Base-by-base conservation (phyloP, 2,797 vertebrate genomes). In the Etheostoma perlongum region DNA sequence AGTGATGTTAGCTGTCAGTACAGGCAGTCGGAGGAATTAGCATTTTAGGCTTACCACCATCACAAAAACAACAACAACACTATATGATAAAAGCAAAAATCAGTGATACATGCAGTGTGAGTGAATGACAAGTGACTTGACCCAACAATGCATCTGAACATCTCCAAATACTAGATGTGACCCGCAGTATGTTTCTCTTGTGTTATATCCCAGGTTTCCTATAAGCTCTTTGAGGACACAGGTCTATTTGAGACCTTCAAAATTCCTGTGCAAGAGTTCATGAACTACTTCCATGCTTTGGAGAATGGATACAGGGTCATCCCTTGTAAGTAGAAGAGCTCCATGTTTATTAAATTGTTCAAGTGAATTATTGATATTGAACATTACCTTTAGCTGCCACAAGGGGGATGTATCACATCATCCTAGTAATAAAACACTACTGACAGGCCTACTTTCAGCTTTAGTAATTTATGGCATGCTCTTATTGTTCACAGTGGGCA, bases 271-370 rank as follows among this genome's bases (percentile, higher is more conserved):
- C 95, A 91, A 77, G 97, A 99, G 89, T 99, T 99, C 89, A 97
- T 99, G 97, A 99, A 99, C 93, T 99, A 99, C 86, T 99, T 99
- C 89, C 96, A 98, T 53, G 97, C 98, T 64, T 92, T 99, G 95
- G 98, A 99, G 93, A 97, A 96, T 16, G 98, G 98, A 79, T 99
- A 99, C 94, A 94, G 98, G 91, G 97, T 99, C 84, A 99, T 99
- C 82, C 98, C 98, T 77, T 99, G 98, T 99, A 93, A 98, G 98
- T 97, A 77, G 10, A 66, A 46, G 0, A n/a, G 62, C 33, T 57
- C 55, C 7, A 9, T 47, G 12, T 61, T 53, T 18, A 13, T 67
- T 1, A 16, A 12, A 30, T 33, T 33, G 9, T 55, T 36, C 2
- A 6, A 49, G 25, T 76, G 15, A 71, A 57, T 27, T 62, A 44